Conservation (phyloP, 2,113 vertebrate species). For the Haliaeetus leucogaster region DNA sequence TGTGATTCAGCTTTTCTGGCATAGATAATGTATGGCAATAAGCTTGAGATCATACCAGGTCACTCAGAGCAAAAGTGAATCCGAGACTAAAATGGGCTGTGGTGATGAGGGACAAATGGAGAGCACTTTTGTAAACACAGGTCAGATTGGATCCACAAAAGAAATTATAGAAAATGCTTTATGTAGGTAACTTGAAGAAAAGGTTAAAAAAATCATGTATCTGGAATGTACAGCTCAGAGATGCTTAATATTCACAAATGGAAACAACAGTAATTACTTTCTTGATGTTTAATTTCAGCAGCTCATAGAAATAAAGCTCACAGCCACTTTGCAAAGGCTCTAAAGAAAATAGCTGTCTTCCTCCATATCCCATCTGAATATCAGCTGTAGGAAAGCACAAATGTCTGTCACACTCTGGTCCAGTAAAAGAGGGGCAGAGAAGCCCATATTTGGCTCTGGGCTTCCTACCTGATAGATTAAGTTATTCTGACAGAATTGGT, state of each 20-base stretch:
- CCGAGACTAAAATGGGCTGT: background rate
- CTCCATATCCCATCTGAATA: background rate
- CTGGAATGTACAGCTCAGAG: background rate
- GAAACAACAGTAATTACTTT: background rate
- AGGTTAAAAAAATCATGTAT: background rate
- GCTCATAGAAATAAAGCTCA: background rate
- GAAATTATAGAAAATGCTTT: background rate
- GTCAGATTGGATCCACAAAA: background rate
- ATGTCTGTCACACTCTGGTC: background rate
- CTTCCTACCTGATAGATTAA: background rate
- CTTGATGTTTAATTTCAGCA: background rate
- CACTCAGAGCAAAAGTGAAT: background rate
- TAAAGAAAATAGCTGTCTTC: background rate
- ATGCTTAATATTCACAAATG: background rate
- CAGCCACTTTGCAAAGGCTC: background rate
- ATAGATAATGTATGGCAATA: background rate
- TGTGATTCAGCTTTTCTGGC: conserved; percentile 35
- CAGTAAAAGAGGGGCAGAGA: background rate
- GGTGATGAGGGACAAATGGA: background rate
- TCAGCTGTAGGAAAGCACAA: background rate
- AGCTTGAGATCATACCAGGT: background rate
- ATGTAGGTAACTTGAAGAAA: background rate
- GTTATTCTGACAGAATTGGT: background rate
- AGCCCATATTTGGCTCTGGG: background rate
- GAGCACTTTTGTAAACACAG: background rate